phyloP scores from a whole-genome alignment of 2,888 invertebrate species.

The Sarcophaga carnaria region DNA sequence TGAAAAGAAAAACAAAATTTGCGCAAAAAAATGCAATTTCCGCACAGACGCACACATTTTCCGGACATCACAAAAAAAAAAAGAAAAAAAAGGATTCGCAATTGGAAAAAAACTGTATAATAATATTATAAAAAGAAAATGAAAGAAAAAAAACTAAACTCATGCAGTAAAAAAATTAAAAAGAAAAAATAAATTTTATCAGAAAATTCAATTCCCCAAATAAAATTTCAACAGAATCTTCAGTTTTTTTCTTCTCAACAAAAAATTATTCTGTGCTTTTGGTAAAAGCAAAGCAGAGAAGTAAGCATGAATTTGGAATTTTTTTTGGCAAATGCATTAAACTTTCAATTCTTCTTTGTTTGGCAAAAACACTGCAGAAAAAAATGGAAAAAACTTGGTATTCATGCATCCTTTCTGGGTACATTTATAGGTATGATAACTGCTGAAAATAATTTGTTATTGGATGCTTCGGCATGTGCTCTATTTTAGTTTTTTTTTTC shows the following conservation, averaged over 20 bases:
- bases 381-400: slow-evolving; percentile 22
- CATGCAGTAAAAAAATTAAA: slow-evolving; percentile 32
- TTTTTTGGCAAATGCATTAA: slow-evolving; percentile 79
- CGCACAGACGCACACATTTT: slow-evolving; percentile 80
- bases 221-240: slow-evolving; percentile 70
- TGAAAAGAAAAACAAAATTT: slow-evolving; percentile 46
- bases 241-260: background rate
- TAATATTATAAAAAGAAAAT: slow-evolving; percentile 55
- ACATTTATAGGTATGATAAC: slow-evolving; percentile 56
- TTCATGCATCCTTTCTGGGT: background rate
- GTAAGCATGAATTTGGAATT: slow-evolving; percentile 62
- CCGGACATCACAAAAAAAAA: slow-evolving; percentile 74
- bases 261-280: slow-evolving; percentile 42
- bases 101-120: slow-evolving; percentile 58
- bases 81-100: slow-evolving; percentile 28
- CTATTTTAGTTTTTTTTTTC: background rate
- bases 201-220: slow-evolving; percentile 73
- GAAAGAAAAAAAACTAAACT: slow-evolving; percentile 55
- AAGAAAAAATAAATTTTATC: slow-evolving; percentile 58
- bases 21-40: slow-evolving; percentile 76
- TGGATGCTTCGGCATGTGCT: slow-evolving; percentile 28
- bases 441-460: slow-evolving; percentile 63
- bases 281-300: slow-evolving; percentile 44
- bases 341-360: slow-evolving; percentile 77
- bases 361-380: background rate